Evolutionary conservation across 2,797 vertebrate genomes (phyloP).

Genomic region (Chelidonichthys spinosus): DNA sequence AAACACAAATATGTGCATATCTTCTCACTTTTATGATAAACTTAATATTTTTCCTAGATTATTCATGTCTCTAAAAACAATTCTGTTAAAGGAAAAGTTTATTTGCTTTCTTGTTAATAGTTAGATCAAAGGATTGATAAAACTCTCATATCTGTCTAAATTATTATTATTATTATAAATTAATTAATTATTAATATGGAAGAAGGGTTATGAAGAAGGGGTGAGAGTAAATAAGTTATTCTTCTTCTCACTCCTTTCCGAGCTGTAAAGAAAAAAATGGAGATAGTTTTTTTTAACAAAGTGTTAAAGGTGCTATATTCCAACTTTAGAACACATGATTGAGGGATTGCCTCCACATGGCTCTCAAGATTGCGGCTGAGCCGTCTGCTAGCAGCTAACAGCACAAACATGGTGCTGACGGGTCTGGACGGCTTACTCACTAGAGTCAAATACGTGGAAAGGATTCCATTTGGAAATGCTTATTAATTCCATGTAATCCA

Average conservation of each 20-base stretch:
- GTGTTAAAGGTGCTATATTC: not conserved
- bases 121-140: not conserved
- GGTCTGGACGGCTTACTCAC: too few relatives aligned
- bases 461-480: not conserved
- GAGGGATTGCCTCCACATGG: not conserved
- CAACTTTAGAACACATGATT: not conserved
- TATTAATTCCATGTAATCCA: not conserved
- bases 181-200: too few relatives aligned
- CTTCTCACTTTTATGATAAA: not conserved
- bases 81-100: not conserved
- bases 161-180: too few relatives aligned
- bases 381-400: too few relatives aligned
- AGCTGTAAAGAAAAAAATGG: too few relatives aligned
- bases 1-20: not conserved
- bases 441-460: too few relatives aligned
- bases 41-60: not conserved
- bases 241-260: too few relatives aligned
- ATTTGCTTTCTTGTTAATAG: constrained; percentile 1
- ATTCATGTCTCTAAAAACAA: not conserved
- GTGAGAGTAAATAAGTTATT: too few relatives aligned
- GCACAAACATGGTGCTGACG: too few relatives aligned
- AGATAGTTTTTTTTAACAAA: too few relatives aligned
- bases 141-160: not conserved
- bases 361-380: not conserved
- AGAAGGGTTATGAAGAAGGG: too few relatives aligned